Base-by-base conservation (phyloP, 2,888 invertebrate species). In the Callyntrura sp. region DNA sequence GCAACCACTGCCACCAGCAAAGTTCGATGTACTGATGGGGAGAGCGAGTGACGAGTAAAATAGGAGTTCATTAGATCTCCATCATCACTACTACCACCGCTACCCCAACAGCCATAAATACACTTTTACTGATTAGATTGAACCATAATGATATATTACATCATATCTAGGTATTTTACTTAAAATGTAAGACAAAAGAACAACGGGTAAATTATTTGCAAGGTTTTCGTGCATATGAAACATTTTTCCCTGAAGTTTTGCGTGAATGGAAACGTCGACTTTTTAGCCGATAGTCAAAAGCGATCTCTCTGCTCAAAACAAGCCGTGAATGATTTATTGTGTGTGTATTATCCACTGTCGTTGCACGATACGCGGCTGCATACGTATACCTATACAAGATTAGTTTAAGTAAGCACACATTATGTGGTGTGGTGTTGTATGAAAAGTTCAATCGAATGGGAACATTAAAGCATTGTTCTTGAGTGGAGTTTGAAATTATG, bases 21-120 rank as follows among this genome's bases (percentile, higher is more conserved):
- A 57, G 79, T 79, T 79, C 79, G 79, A 79, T 57, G 79, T 79
- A 79, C 79, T 55, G 57, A 14, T 48, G 57, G 35, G 35, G 79
- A 79, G 79, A n/a, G n/a, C n/a, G n/a, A n/a, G n/a, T n/a, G n/a
- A n/a, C 55, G n/a, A 8, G 57, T 79, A 43, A 35, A 79, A 79
- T 25, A 17, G 17, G 57, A 25, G n/a, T 57, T 55, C 25, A 79
- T 79, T 73, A 73, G 79, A 79, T 79, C 79, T 79, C 57, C 79
- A 79, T 79, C 55, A 79, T 57, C 55, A 79, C 35, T 43, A 17
- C 35, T 12, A 57, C 4, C 25, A 65, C 12, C 25, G 28, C 9
- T 60, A n/a, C 25, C 4, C 14, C 11, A 9, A n/a, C 57, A 57
- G 20, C 8, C 20, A 23, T 23, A 4, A 20, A 20, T 73, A 73